Base-by-base conservation (phyloP, 2,888 invertebrate species). In the Nephrotoma guestfalica region DNA sequence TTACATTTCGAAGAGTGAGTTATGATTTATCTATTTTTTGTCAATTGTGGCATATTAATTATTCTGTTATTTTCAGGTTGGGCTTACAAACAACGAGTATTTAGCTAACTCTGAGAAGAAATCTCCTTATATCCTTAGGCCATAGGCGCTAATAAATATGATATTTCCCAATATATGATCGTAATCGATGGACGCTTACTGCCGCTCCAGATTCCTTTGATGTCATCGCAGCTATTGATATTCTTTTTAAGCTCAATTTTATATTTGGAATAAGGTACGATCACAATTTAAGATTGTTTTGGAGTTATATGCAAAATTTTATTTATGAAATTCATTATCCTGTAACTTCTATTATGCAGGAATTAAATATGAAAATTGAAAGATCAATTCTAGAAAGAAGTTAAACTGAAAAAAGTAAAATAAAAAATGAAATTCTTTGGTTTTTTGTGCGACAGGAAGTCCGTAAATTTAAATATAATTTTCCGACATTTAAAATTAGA, bases 401-500 rank as follows among this genome's bases (percentile, higher is more conserved):
- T 30, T 30, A 30, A 30, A 30, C 30, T 30, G 30, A 30, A 30
- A 30, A 30, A 30, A 30, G 30, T 30, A 30, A 30, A 30, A 7
- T 43, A 43, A 86, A 51, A 71, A 42, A 86, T 57, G 57, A 71
- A 71, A 18, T 86, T 71, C 18, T 4, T 57, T 86, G 84, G 86
- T 57, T 86, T 86, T 86, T 43, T 86, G 15, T 86, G 86, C 40
- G 45, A 84, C 15, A 30, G 18, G 41, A 42, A 83, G 42, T 30
- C 43, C 13, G 42, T 83, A 42, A 6, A 83, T 15, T 13, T 86
- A 43, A 83, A 41, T n/a, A 86, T 83, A 86, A 41, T 86, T 15
- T n/a, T 30, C n/a, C 13, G 43, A 13, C 86, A 86, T 45, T 30
- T 86, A 47, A 86, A 84, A 41, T 83, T 86, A 11, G 84, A 83